A percentile compares a stretch with the other conserved stretches of the same genome.
These are phyloP conservation scores for Cephus cinctus DNA, from an alignment of 1,140 invertebrate species.

Conservation along the genomic window DNA sequence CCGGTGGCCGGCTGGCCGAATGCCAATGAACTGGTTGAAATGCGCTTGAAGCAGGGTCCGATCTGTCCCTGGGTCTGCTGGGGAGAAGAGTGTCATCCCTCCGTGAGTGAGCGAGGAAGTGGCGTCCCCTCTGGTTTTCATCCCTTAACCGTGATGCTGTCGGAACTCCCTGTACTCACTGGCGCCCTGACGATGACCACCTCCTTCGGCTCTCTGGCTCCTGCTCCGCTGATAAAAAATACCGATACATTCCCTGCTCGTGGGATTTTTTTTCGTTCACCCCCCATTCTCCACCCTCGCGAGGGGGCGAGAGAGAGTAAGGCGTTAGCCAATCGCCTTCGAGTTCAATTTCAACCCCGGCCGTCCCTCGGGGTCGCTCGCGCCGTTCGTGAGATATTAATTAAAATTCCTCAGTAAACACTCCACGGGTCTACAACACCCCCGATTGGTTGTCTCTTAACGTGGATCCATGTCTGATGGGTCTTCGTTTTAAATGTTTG, in stretches of 20 bases:
- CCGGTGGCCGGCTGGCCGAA: slow-evolving; percentile 13
- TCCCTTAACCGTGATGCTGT: too few relatives aligned
- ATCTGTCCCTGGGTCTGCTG: too few relatives aligned
- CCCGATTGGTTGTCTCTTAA: slow-evolving; percentile 4
- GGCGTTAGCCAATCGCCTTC: too few relatives aligned
- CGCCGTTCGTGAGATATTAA: slow-evolving; percentile 37
- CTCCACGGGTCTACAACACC: too few relatives aligned
- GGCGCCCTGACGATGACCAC: not conserved
- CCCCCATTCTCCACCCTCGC: too few relatives aligned
- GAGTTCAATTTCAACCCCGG: not conserved
- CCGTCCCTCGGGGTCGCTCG: slow-evolving; percentile 4
- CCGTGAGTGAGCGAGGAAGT: too few relatives aligned
- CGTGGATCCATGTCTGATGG: not conserved
- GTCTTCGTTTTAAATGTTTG: too few relatives aligned
- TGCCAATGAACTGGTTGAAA: slow-evolving; percentile 22
- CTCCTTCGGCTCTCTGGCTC: not conserved
- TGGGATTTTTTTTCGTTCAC: too few relatives aligned
- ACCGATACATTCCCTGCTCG: slow-evolving; percentile 14
- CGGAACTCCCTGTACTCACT: not conserved
- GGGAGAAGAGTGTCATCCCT: too few relatives aligned
- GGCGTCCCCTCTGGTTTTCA: slow-evolving; percentile 1
- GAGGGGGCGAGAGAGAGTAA: too few relatives aligned
- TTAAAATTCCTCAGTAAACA: slow-evolving; percentile 42
- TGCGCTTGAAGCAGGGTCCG: slow-evolving; percentile 24
- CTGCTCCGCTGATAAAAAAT: slow-evolving; percentile 19